These are phyloP conservation scores for Emydocephalus ijimae DNA, from an alignment of 2,113 vertebrate genomes.

Conservation along the genomic window DNA sequence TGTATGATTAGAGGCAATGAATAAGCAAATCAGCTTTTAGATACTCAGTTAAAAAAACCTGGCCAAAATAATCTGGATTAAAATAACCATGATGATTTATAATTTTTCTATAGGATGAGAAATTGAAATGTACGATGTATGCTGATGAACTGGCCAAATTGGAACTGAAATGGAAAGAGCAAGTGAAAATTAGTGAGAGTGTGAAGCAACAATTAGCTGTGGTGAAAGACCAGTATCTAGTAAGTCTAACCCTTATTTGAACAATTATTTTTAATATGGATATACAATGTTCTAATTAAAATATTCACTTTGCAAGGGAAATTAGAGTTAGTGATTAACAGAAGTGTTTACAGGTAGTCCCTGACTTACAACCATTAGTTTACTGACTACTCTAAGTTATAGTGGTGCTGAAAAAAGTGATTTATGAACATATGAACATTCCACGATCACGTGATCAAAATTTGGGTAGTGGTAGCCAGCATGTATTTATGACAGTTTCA, in stretches of 20 bases:
- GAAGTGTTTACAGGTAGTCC: not conserved
- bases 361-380: not conserved
- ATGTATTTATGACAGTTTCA: not conserved
- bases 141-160: constrained; percentile 90
- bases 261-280: constrained; percentile 3
- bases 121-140: constrained; percentile 84
- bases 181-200: constrained; percentile 84
- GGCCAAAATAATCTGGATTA: not conserved
- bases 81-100: constrained; percentile 11
- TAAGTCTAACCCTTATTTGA: constrained; percentile 61
- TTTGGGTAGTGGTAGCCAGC: not conserved
- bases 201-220: constrained; percentile 84
- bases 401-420: not conserved
- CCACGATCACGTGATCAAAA: not conserved
- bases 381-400: not conserved
- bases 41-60: not conserved
- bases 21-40: not conserved
- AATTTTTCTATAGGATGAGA: constrained; percentile 80
- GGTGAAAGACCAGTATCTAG: constrained; percentile 88
- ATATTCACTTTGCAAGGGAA: not conserved
- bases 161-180: constrained; percentile 93
- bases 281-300: not conserved
- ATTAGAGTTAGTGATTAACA: not conserved
- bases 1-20: not conserved
- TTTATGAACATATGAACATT: not conserved